Percentiles rank a stretch among this genome's conserved stretches.
phyloP scores from a whole-genome alignment of 2,113 vertebrate species.

The Mus musculus region GRCm39 chr17:30272501-30273000 shows the following conservation, averaged over 20 bases:
- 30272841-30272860: neutral
- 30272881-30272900: conserved; percentile 3
- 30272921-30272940: neutral
- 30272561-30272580: conserved; percentile 34
- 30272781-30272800: conserved; percentile 58
- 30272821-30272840: neutral
- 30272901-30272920: neutral
- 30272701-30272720: conserved; percentile 81
- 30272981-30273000: neutral
- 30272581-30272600: conserved; percentile 57
- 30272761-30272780: conserved; percentile 71
- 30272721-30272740: conserved; percentile 79
- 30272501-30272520: conserved; percentile 59
- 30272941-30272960: neutral
- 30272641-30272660: conserved; percentile 54
- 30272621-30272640: conserved; percentile 71
- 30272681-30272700: conserved; percentile 63
- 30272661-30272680: conserved; percentile 73
- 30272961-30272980: neutral
- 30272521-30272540: neutral
- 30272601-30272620: conserved; percentile 1
- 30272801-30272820: neutral
- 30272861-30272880: neutral
- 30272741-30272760: conserved; percentile 78
- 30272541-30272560: neutral